A percentile compares a stretch with the other conserved stretches of the same genome.
Conservation (phyloP, 2,113 vertebrate species). For the Thryonomys swinderianus region DNA sequence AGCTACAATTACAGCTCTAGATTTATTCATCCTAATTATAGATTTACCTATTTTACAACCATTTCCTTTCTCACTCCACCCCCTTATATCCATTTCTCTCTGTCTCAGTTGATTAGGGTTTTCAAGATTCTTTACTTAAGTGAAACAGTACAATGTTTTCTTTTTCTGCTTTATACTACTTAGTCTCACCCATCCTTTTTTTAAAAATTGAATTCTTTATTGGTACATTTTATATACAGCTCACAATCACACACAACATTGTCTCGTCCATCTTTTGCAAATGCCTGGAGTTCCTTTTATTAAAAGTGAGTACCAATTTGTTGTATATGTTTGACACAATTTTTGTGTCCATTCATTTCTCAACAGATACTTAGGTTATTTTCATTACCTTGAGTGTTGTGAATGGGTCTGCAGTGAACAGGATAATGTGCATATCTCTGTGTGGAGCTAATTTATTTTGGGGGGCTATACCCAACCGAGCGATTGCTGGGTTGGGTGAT, state of each 20-base stretch:
- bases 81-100: background rate
- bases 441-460: background rate
- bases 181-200: background rate
- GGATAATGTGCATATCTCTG: background rate
- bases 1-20: background rate
- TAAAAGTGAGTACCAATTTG: background rate
- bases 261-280: background rate
- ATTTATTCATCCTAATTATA: background rate
- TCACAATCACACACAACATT: too few relatives aligned
- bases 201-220: too few relatives aligned
- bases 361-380: background rate
- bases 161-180: background rate
- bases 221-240: too few relatives aligned
- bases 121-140: background rate
- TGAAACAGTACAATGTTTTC: background rate
- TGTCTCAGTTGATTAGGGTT: background rate
- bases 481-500: background rate
- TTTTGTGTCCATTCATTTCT: background rate
- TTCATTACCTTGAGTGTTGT: background rate
- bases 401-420: background rate
- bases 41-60: background rate
- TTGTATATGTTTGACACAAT: background rate
- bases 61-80: background rate
- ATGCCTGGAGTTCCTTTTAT: background rate
- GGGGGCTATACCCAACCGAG: background rate